Evolutionary conservation across 2,888 invertebrate species (phyloP).

Genomic region (Blera fallax): DNA sequence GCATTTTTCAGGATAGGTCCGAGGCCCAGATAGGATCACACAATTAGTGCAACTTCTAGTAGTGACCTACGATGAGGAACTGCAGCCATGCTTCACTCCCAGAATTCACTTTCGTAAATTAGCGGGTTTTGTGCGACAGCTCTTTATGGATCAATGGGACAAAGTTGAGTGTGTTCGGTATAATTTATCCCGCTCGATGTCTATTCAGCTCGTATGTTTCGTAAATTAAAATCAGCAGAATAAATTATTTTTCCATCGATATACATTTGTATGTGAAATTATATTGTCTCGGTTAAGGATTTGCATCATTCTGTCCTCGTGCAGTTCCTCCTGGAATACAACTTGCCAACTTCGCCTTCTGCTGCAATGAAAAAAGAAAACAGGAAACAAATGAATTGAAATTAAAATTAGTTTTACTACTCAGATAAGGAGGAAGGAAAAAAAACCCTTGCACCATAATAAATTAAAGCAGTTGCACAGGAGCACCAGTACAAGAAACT

Average conservation of each 20-base stretch:
- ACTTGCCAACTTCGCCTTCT: not conserved
- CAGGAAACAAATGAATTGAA: constrained; percentile 46
- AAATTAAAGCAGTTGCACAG: constrained; percentile 32
- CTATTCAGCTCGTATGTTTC: not conserved
- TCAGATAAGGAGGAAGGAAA: not conserved
- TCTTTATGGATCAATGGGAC: not conserved
- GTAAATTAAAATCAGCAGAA: constrained; percentile 13
- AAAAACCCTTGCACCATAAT: constrained; percentile 15
- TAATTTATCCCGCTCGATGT: not conserved
- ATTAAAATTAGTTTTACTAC: constrained; percentile 49
- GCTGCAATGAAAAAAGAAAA: constrained; percentile 49
- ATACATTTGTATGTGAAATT: constrained; percentile 4
- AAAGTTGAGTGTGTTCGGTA: not conserved
- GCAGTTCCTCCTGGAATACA: constrained; percentile 18
- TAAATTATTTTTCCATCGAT: not conserved
- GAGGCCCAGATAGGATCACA: constrained; percentile 74
- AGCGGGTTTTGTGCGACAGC: not conserved
- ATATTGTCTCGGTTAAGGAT: not conserved
- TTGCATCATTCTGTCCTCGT: not conserved
- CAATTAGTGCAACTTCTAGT: constrained; percentile 48
- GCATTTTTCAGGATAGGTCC: constrained; percentile 64
- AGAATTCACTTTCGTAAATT: not conserved
- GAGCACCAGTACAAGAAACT: not conserved
- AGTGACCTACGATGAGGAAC: not conserved
- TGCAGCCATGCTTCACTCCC: constrained; percentile 14